Evolutionary conservation across 1,140 invertebrate species (phyloP).

Genomic region (Drosophila ogumai): DNA sequence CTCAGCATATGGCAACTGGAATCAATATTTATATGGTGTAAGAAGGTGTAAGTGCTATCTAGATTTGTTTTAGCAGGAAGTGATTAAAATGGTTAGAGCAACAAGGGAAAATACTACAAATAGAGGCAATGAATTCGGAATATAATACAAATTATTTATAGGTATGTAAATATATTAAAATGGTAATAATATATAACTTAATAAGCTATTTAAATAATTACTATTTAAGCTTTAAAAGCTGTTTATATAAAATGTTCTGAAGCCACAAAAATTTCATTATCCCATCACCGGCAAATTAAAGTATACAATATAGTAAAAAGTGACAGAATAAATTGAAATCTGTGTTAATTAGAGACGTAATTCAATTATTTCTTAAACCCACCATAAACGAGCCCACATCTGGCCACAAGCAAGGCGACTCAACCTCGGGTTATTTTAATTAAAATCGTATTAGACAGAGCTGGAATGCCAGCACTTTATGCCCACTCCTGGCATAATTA

Average conservation of each 20-base stretch:
- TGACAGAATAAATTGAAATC: constrained; percentile 5
- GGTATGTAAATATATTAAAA: background rate
- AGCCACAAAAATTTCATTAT: background rate
- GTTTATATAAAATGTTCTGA: background rate
- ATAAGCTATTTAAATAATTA: background rate
- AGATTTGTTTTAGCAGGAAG: constrained; percentile 22
- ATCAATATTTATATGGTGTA: constrained; percentile 42
- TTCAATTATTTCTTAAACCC: constrained; percentile 23
- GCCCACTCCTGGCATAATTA: constrained; percentile 39
- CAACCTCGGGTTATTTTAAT: constrained; percentile 37
- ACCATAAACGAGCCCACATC: no score
- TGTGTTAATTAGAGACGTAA: constrained; percentile 24
- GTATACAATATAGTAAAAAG: background rate
- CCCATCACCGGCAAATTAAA: background rate
- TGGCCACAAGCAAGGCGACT: constrained; percentile 10
- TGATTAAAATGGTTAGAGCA: constrained; percentile 21
- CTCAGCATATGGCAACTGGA: constrained; percentile 37
- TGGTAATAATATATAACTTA: background rate
- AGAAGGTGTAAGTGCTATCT: background rate
- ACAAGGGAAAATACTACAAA: constrained; percentile 6
- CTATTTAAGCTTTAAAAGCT: background rate
- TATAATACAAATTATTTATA: background rate
- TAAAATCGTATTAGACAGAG: constrained; percentile 40
- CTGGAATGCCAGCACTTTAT: constrained; percentile 20
- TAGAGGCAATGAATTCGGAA: background rate